Evolutionary conservation across 2,113 vertebrate genomes (phyloP).

Genomic region (Antechinus flavipes): DNA sequence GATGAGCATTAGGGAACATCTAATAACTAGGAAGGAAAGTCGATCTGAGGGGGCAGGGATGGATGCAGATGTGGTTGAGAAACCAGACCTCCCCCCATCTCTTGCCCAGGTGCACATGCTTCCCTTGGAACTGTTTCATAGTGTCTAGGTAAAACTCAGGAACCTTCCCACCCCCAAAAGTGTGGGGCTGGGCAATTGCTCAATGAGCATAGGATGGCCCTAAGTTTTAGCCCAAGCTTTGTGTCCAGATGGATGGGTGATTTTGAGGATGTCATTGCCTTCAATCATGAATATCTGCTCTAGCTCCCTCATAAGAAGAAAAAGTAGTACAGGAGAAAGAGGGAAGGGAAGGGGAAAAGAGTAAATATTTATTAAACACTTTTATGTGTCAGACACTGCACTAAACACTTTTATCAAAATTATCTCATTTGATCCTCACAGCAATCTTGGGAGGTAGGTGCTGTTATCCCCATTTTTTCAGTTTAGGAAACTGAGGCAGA

Average conservation of each 20-base stretch:
- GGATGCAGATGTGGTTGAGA: background rate
- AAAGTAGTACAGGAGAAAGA: background rate
- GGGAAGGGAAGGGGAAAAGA: background rate
- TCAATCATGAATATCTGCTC: background rate
- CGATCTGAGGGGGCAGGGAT: background rate
- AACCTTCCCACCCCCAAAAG: background rate
- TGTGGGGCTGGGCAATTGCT: background rate
- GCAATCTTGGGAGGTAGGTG: background rate
- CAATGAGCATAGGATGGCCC: background rate
- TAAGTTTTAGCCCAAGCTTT: background rate
- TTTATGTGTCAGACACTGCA: background rate
- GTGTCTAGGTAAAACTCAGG: background rate
- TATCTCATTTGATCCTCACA: background rate
- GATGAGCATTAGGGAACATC: background rate
- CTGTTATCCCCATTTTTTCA: background rate
- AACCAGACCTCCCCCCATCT: too few species aligned
- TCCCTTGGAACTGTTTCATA: background rate
- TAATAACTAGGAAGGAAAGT: background rate
- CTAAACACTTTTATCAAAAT: background rate
- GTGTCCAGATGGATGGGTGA: background rate
- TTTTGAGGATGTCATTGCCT: background rate
- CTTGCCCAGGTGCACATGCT: background rate
- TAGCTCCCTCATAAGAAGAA: background rate
- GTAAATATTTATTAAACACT: background rate
- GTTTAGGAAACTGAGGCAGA: background rate